Base-by-base conservation (phyloP, 2,113 vertebrate genomes). In the Lampris incognitus region DNA sequence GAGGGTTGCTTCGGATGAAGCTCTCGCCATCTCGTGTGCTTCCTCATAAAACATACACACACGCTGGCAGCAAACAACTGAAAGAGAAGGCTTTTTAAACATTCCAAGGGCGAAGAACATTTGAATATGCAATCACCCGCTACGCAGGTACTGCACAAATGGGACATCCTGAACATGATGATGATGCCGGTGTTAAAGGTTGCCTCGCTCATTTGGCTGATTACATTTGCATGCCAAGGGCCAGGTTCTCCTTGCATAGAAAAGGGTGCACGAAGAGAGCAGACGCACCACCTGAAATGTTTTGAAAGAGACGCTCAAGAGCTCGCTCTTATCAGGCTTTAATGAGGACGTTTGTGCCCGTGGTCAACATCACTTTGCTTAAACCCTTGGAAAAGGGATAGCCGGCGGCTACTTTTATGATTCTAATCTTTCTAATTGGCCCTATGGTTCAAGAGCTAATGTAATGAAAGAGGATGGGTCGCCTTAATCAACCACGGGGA, bases 391-490 rank as follows among this genome's bases (percentile, higher is more conserved):
- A 86, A 79, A 79, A 87, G 74, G 51, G 71, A 76, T 75, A 44
- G 49, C 70, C 13, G n/a, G n/a, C 1, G 3, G 78, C 55, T 1
- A 3, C 71, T 74, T 91, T 89, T 88, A 90, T 89, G 82, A 85
- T 87, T 92, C 92, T 83, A 90, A 92, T 92, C 81, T 90, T 57
- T 84, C 65, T 90, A 89, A 94, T 91, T 89, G 91, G 72, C 57
- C 81, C 64, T 56, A 58, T 52, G 84, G 87, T 88, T 91, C 72
- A 78, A 40, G 56, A 76, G 79, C 79, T 92, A 89, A 87, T 90
- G 83, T 72, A 85, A 90, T 85, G 78, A 85, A 83, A 72, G 41
- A 55, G 66, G 61, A 74, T 57, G 56, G 40, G 78, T 57, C 3
- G 66, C 50, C 72, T 86, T 86, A 75, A 87, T 91, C 84, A 87